Base-by-base conservation (phyloP, 1,140 invertebrate genomes). In the Nephila pilipes region DNA sequence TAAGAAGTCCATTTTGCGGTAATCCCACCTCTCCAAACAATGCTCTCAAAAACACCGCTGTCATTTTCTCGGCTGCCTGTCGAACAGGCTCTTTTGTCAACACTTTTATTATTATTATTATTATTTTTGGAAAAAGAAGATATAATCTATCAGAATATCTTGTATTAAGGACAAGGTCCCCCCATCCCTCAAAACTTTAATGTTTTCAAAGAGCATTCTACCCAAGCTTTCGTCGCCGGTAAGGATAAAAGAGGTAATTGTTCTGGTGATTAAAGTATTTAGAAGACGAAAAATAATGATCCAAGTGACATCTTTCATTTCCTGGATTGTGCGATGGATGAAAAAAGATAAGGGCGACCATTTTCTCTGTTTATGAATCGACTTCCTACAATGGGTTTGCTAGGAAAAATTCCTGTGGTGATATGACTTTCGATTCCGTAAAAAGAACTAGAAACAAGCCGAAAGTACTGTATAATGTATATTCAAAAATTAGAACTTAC, bases 131-230 rank as follows among this genome's bases (percentile, higher is more conserved):
- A 75, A 75, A 18, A 75, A 32, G 29, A 75, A 75, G 10, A 75
- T 3, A 36, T 22, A 14, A 32, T 75, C 69, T 20, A 16, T 18
- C 2, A 3, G 29, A 32, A 75, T 10, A 75, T 12, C 5, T 75
- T 75, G 16, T 75, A 75, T 75, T 75, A 75, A 18, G 69, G 69
- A 75, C 69, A 75, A 75, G 69, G 69, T 75, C 69, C 69, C 32
- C 69, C 69, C 29, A 75, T 18, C 29, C 14, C 25, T 75, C 29
- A 75, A 75, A 29, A 75, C 69, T 32, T 16, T 29, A 14, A 32
- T 75, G 69, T 14, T 36, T 32, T 36, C 69, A 32, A 4, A 14
- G 14, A 1, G 14, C 1, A 36, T 18, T 32, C 25, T 65, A n/a
- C 63, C 63, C 22, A 25, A 29, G 63, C 22, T 25, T 65, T 65